phyloP scores from a whole-genome alignment of 2,113 vertebrate genomes.

The Orthonyx spaldingii region DNA sequence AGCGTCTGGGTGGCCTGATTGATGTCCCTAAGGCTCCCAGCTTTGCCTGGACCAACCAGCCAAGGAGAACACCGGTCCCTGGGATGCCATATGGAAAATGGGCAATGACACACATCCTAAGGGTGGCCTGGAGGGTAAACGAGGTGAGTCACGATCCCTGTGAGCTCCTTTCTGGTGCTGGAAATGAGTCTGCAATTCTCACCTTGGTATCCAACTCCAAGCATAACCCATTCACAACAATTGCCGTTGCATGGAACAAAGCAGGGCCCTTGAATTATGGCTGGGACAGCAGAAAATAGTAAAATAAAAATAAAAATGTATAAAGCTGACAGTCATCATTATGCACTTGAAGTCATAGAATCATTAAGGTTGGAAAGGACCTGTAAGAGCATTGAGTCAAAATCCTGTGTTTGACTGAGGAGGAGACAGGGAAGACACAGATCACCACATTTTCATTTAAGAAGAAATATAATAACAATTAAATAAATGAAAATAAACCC shows the following conservation, averaged over 20 bases:
- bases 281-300: not conserved
- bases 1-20: not conserved
- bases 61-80: not conserved
- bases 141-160: not conserved
- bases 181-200: slow-evolving; percentile 12
- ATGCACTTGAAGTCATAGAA: not conserved
- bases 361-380: not conserved
- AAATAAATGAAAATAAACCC: not conserved
- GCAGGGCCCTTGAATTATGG: slow-evolving; percentile 26
- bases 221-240: not conserved
- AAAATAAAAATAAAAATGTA: no score
- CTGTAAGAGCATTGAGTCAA: not conserved
- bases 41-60: not conserved
- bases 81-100: not conserved
- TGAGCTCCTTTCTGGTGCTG: not conserved
- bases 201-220: not conserved
- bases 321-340: not conserved
- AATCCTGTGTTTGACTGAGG: not conserved
- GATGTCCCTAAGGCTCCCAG: not conserved
- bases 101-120: not conserved
- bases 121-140: not conserved
- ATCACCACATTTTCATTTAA: not conserved
- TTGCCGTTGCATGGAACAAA: slow-evolving; percentile 1
- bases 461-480: not conserved
- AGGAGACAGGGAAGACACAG: not conserved